A percentile compares a stretch with the other conserved stretches of the same genome.
phyloP scores from a whole-genome alignment of 1,140 invertebrate genomes.

The Venturia canescens region DNA sequence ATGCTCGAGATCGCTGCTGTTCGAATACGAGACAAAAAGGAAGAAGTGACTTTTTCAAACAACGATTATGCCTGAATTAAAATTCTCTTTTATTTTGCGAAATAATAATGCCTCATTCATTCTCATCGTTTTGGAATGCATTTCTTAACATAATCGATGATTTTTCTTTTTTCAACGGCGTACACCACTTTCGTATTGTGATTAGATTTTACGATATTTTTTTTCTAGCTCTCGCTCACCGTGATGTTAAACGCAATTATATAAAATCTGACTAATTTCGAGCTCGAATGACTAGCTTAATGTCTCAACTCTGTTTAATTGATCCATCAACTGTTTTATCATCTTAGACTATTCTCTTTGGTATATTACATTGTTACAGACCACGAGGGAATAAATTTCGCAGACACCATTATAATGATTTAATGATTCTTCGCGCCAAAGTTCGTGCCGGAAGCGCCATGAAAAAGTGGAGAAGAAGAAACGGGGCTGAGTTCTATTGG shows the following conservation, averaged over 20 bases:
- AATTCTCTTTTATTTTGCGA: too few species aligned
- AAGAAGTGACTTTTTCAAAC: background rate
- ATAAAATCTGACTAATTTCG: background rate
- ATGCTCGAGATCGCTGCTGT: too few species aligned
- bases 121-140: too few species aligned
- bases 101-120: too few species aligned
- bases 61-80: too few species aligned
- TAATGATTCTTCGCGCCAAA: background rate
- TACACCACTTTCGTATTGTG: too few species aligned
- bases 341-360: background rate
- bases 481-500: background rate
- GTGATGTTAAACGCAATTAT: background rate
- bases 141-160: too few species aligned
- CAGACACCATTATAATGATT: conserved; percentile 1
- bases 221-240: background rate
- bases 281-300: background rate
- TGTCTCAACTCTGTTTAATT: conserved; percentile 1
- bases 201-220: background rate
- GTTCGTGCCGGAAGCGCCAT: background rate
- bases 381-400: background rate
- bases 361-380: background rate
- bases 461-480: background rate
- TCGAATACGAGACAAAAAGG: background rate
- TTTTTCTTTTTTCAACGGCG: too few species aligned
- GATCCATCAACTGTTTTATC: conserved; percentile 3